Evolutionary conservation across 2,888 invertebrate genomes (phyloP).

Genomic region (Globia sparganii): DNA sequence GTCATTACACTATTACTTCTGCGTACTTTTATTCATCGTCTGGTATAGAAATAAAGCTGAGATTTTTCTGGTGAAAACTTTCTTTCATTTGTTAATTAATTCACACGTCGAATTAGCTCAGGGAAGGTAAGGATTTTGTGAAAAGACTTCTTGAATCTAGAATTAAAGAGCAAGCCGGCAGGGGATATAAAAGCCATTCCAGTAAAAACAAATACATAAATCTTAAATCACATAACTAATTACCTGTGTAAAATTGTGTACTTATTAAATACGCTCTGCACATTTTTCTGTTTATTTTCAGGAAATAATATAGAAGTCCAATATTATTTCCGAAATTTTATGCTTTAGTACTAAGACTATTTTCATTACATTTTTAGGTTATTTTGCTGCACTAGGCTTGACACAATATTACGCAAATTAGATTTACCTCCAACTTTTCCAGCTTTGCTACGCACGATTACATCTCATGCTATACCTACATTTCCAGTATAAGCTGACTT

Average conservation of each 20-base stretch:
- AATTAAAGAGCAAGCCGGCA: neutral
- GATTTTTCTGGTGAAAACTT: neutral
- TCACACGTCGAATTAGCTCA: neutral
- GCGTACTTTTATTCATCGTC: neutral
- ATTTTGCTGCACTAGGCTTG: neutral
- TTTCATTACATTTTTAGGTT: neutral
- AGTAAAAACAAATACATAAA: neutral
- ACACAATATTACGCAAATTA: neutral
- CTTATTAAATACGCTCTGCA: neutral
- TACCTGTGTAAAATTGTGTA: neutral
- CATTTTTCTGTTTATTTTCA: neutral
- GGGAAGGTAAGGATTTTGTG: neutral
- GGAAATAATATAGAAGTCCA: too few relatives aligned
- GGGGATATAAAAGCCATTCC: neutral
- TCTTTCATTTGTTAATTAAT: neutral
- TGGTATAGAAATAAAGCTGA: neutral
- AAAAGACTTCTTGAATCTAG: neutral
- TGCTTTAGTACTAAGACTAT: too few relatives aligned
- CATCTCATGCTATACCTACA: too few relatives aligned
- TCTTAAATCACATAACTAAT: neutral
- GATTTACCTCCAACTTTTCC: too few relatives aligned
- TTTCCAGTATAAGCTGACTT: too few relatives aligned
- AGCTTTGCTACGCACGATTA: too few relatives aligned
- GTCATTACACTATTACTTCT: slow-evolving; percentile 18
- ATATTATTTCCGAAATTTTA: neutral